Evolutionary conservation across 2,113 vertebrate genomes (phyloP).

Genomic region (Mus spicilegus): DNA sequence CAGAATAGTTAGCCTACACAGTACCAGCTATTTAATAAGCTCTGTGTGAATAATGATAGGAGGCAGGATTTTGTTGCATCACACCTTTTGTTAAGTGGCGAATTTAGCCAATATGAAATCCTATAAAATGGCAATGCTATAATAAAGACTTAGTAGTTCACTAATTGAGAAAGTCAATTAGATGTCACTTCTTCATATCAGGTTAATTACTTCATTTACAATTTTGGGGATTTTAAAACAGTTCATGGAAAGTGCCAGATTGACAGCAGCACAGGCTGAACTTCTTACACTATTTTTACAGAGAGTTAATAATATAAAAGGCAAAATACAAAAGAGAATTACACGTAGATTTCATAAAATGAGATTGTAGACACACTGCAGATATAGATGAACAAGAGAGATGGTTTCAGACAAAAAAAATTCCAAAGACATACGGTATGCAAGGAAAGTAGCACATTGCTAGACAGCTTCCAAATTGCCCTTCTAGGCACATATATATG

Average conservation of each 20-base stretch:
- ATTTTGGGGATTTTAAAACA: slow-evolving; percentile 74
- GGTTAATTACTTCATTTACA: slow-evolving; percentile 81
- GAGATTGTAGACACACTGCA: neutral
- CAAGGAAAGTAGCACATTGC: neutral
- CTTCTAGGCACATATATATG: neutral
- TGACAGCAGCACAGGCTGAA: slow-evolving; percentile 53
- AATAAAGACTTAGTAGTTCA: slow-evolving; percentile 74
- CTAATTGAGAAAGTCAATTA: slow-evolving; percentile 77
- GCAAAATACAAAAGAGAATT: slow-evolving; percentile 68
- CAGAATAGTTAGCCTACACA: slow-evolving; percentile 8
- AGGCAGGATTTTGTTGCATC: slow-evolving; percentile 73
- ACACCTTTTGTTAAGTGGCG: slow-evolving; percentile 79
- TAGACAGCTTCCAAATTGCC: neutral
- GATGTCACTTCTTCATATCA: slow-evolving; percentile 72
- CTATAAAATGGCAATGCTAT: slow-evolving; percentile 72
- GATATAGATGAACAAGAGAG: slow-evolving; percentile 27
- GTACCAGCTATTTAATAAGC: slow-evolving; percentile 57
- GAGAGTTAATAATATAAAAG: slow-evolving; percentile 76
- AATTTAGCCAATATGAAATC: slow-evolving; percentile 75
- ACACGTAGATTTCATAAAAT: slow-evolving; percentile 31
- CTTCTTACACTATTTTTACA: slow-evolving; percentile 60
- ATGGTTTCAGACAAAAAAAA: slow-evolving; percentile 50
- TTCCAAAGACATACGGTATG: neutral
- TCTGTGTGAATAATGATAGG: slow-evolving; percentile 64
- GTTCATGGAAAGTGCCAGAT: slow-evolving; percentile 53